Conservation (phyloP, 2,113 vertebrate genomes). For the Rafetus swinhoei region DNA sequence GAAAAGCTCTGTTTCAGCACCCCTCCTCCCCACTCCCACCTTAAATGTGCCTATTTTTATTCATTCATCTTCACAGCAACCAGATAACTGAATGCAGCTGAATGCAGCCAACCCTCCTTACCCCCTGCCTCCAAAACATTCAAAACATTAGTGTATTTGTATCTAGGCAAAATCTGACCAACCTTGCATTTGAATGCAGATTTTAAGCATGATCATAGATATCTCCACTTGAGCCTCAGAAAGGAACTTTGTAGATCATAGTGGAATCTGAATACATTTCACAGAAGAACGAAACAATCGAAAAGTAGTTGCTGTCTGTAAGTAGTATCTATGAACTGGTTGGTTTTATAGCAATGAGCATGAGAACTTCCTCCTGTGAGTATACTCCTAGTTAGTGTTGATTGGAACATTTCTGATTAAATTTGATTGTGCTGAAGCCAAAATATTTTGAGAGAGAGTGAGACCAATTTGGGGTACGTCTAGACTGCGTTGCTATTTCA, state of each 20-base stretch:
- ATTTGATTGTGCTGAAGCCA: neutral
- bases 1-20: neutral
- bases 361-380: neutral
- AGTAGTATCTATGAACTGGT: neutral
- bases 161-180: neutral
- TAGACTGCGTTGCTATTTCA: no score
- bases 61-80: neutral
- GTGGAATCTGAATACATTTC: neutral
- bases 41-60: neutral
- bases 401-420: neutral
- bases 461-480: neutral
- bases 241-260: neutral
- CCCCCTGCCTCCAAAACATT: neutral
- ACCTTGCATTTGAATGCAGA: neutral
- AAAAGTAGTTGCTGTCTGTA: neutral
- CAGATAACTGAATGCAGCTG: neutral
- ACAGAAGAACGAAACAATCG: neutral
- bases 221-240: neutral
- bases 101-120: neutral
- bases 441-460: no score
- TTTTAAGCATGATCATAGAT: neutral
- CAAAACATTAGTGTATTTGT: neutral
- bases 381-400: neutral
- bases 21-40: no score
- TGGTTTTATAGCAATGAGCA: neutral